Percentiles rank a stretch among this genome's conserved stretches.
Conservation (phyloP, 2,797 vertebrate genomes). For the Gallirallus australis region DNA sequence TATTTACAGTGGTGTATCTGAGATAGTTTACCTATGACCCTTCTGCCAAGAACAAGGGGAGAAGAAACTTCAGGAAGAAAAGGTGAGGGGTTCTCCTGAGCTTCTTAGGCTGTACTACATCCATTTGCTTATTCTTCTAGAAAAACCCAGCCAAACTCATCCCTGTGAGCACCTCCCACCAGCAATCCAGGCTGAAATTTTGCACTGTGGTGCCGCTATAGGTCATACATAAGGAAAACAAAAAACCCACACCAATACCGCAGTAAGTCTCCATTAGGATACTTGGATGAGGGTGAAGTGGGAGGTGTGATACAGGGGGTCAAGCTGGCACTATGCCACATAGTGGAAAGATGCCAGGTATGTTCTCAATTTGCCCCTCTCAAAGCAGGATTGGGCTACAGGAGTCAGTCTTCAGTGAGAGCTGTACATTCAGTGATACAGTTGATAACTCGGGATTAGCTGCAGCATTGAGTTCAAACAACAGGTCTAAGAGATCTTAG, state of each 20-base stretch:
- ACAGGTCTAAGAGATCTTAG: neutral
- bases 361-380: neutral
- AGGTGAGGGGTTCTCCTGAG: neutral
- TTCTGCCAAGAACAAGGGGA: neutral
- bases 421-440: neutral
- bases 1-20: too few species aligned
- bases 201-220: neutral
- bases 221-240: neutral
- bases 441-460: neutral
- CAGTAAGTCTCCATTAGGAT: neutral
- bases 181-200: neutral
- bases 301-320: neutral
- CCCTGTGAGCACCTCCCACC: fast-evolving
- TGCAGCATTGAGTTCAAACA: neutral
- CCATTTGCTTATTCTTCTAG: neutral
- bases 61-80: neutral
- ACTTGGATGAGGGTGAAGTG: neutral
- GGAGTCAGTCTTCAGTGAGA: neutral
- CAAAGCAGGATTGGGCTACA: neutral
- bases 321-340: neutral
- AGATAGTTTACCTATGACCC: neutral
- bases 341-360: neutral
- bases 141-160: neutral
- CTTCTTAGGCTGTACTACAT: neutral
- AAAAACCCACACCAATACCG: neutral